Evolutionary conservation across 2,113 vertebrate genomes (phyloP), one percentile per base, ranked within the genome.

Genomic region (Accipiter cooperii): DNA sequence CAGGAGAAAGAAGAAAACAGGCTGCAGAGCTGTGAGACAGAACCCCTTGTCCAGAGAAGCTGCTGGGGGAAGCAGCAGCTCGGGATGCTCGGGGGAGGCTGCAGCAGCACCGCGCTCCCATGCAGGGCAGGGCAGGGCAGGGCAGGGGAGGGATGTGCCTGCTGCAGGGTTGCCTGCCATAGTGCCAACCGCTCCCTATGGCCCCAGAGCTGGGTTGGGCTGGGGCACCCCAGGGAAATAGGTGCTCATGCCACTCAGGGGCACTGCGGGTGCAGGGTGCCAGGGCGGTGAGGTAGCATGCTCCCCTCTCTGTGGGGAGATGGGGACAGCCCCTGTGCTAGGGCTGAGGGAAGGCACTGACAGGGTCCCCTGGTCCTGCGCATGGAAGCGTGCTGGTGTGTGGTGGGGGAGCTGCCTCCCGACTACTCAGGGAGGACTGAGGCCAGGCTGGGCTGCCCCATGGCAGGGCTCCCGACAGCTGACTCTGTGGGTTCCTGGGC

Each of bases 91-190:
- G 2, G 46, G 36, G 47, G 29, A 68, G 34, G 60, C 52, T 1
- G 3, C 16, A 40, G 58, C 68, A 73, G 71, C 5, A 3, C 80
- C 0, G 2, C 1, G 1, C 7, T 55, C 31, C 51, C 55, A 18
- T 3, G 29, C 13, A 28, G 46, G 54, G 49, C 29, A 25, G 42
- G 40, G 29, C 13, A 28, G 46, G 54, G 49, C 29, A 25, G 42
- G 40, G 38, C 29, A 25, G 36, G 40, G 38, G 49, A 38, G 25
- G 33, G 52, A 33, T 16, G 18, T 36, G 52, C 17, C 78, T 15
- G 26, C 36, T 26, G 44, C 36, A 34, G 38, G 9, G 36, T 10
- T 26, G n/a, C 21, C 26, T 0, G 5, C 17, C 0, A 1, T 19
- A 18, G 36, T 8, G 31, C 17, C 25, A 0, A 17, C 44, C 9